A percentile compares a stretch with the other conserved stretches of the same genome.
These are phyloP conservation scores for Drosophila littoralis DNA, from an alignment of 1,140 invertebrate genomes.

Conservation along the genomic window DNA sequence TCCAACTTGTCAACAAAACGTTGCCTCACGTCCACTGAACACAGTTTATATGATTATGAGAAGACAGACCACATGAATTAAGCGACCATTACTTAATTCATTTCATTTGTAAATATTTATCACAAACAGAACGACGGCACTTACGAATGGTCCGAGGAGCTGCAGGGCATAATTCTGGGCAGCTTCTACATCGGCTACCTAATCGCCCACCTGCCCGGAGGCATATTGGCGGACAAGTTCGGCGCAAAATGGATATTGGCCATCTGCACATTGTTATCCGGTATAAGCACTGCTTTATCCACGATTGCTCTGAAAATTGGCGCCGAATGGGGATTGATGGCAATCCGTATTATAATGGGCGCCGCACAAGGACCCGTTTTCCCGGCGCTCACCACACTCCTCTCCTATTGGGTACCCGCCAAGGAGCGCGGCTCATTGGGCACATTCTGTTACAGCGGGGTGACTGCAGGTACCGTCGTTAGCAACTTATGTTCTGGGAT, in stretches of 20 bases:
- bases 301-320: slow-evolving; percentile 9
- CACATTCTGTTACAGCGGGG: slow-evolving; percentile 89
- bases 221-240: slow-evolving; percentile 90
- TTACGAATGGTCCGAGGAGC: slow-evolving; percentile 36
- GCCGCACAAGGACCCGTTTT: slow-evolving; percentile 89
- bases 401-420: slow-evolving; percentile 88
- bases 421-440: slow-evolving; percentile 89
- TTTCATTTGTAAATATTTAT: background rate
- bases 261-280: slow-evolving; percentile 15
- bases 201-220: slow-evolving; percentile 89
- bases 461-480: slow-evolving; percentile 89
- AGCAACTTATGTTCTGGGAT: slow-evolving; percentile 89
- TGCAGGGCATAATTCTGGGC: slow-evolving; percentile 85
- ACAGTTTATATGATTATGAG: background rate
- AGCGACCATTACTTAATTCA: too few relatives aligned
- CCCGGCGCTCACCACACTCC: slow-evolving; percentile 88
- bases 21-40: too few relatives aligned
- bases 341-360: slow-evolving; percentile 25
- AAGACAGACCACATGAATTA: too few relatives aligned
- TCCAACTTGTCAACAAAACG: too few relatives aligned
- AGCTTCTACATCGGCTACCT: slow-evolving; percentile 90
- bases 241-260: slow-evolving; percentile 87
- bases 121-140: slow-evolving; percentile 1
- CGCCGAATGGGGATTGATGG: slow-evolving; percentile 1
- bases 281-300: slow-evolving; percentile 7